Percentiles rank a stretch among this genome's conserved stretches.
These are phyloP conservation scores for Poecilobothrus nobilitatus DNA, from an alignment of 2,888 invertebrate species.

Conservation along the genomic window DNA sequence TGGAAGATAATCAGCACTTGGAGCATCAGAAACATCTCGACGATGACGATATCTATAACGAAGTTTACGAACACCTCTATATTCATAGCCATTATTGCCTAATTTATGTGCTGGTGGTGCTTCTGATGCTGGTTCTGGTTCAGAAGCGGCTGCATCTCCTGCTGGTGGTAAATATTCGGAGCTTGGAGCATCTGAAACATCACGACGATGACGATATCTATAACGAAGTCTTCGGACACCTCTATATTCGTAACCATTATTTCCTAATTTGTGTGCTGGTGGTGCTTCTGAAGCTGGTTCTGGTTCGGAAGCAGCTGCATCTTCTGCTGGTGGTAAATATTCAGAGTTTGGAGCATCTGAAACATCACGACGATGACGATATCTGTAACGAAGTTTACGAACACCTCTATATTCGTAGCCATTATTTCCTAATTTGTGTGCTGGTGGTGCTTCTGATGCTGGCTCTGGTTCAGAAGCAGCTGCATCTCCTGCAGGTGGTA, in stretches of 20 bases:
- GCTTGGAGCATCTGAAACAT: background rate
- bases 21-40: too few relatives aligned
- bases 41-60: too few relatives aligned
- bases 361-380: constrained; percentile 3
- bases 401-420: background rate
- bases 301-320: background rate
- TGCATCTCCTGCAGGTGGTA: background rate
- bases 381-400: background rate
- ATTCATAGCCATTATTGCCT: too few relatives aligned
- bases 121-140: too few relatives aligned
- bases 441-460: background rate
- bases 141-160: background rate
- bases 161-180: background rate
- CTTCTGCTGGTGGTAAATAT: background rate
- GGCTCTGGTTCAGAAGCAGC: background rate
- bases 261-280: background rate
- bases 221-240: background rate
- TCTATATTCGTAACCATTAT: background rate
- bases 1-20: too few relatives aligned
- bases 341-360: background rate
- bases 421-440: background rate
- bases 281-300: background rate
- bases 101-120: too few relatives aligned
- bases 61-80: too few relatives aligned
- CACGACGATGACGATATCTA: background rate